Evolutionary conservation across 1,140 invertebrate species (phyloP).

Genomic region (Mycetomoellerius zeteki): DNA sequence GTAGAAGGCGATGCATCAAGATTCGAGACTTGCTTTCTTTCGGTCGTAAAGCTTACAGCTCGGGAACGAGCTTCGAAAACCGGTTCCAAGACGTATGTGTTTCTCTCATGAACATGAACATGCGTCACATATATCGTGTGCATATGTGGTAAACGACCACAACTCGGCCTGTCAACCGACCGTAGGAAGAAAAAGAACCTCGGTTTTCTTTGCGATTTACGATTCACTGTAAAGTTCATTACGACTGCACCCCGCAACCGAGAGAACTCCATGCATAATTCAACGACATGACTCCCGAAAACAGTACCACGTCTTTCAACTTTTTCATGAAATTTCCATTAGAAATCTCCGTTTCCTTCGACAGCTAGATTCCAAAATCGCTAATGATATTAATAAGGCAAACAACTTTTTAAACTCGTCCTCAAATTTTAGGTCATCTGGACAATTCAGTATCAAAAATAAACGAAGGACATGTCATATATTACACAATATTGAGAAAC

Average conservation of each 20-base stretch:
- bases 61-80: slow-evolving; percentile 65
- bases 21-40: slow-evolving; percentile 27
- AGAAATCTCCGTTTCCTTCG: neutral
- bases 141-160: neutral
- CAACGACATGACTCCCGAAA: slow-evolving; percentile 16
- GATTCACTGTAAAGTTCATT: slow-evolving; percentile 41
- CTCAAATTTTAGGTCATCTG: neutral
- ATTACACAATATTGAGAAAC: neutral
- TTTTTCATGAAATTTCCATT: slow-evolving; percentile 22
- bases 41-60: slow-evolving; percentile 24
- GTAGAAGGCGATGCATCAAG: slow-evolving; percentile 20
- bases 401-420: neutral
- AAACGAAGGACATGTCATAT: no score
- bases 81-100: slow-evolving; percentile 60
- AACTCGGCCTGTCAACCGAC: slow-evolving; percentile 35
- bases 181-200: slow-evolving; percentile 3
- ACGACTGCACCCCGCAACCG: slow-evolving; percentile 2
- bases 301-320: slow-evolving; percentile 1
- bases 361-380: neutral
- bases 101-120: slow-evolving; percentile 11
- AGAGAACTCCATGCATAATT: slow-evolving; percentile 32
- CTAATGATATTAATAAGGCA: neutral
- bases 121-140: neutral
- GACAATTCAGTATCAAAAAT: neutral
- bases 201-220: slow-evolving; percentile 37